Conservation (phyloP, 2,797 vertebrate genomes). For the Acridotheres tristis region DNA sequence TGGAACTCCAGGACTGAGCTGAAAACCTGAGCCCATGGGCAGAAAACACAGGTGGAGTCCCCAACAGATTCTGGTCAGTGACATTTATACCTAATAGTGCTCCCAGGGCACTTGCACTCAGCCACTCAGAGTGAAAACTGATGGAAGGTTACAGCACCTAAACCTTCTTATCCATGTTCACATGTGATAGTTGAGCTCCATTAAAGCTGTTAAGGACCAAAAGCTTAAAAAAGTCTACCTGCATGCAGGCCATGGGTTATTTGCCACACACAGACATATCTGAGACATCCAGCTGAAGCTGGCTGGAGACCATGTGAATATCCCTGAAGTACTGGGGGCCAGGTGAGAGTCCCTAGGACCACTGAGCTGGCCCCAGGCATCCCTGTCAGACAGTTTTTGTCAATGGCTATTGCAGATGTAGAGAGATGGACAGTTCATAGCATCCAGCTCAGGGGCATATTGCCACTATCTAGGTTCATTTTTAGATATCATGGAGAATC, state of each 20-base stretch:
- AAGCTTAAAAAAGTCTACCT: not conserved
- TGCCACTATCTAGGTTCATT: not conserved
- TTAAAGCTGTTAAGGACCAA: not conserved
- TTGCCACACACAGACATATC: not conserved
- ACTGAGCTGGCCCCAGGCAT: not conserved
- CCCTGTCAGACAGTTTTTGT: not conserved
- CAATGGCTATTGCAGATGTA: not conserved
- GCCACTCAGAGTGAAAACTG: not conserved
- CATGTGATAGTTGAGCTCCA: not conserved
- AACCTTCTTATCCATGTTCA: not conserved
- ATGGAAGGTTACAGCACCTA: not conserved
- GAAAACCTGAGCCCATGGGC: not conserved
- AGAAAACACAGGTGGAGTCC: not conserved
- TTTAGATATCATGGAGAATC: not conserved
- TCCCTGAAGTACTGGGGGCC: not conserved
- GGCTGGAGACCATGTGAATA: not conserved
- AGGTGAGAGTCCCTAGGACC: not conserved
- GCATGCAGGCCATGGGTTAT: not conserved
- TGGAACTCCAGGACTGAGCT: not conserved
- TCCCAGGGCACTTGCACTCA: not conserved
- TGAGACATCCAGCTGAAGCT: not conserved
- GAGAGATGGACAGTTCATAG: not conserved
- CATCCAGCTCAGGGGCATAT: not conserved
- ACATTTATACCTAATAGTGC: not conserved
- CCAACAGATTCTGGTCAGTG: fast-evolving